Base-by-base conservation (phyloP, 2,113 vertebrate genomes). In the Australoheros scitulus region DNA sequence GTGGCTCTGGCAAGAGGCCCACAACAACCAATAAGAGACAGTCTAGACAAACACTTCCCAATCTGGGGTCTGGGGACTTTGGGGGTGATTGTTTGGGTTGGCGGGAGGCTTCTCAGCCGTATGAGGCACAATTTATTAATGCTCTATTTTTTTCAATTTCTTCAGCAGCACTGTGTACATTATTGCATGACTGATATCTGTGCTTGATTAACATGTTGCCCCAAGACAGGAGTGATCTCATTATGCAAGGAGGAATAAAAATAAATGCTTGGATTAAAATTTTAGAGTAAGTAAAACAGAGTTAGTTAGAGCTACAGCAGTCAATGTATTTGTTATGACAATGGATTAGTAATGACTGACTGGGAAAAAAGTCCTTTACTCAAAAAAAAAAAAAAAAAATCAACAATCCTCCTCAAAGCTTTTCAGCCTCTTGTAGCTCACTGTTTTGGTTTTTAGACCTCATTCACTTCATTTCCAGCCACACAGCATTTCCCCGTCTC, bases 11-110 rank as follows among this genome's bases (percentile, higher is more conserved):
- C 89, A 87, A 78, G 84, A 92, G 86, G 80, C 85, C 90, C 75
- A 80, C 72, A 77, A 83, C 91, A 88, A 43, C 90, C 88, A 92
- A 93, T 91, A 87, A 92, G 89, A 92, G 88, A 34, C 82, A n/a
- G 91, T 90, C 91, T 89, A 91, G 92, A 92, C 90, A 79, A 80
- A 89, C 85, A 79, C 89, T 91, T 89, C 80, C 80, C 81, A 72
- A 56, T 85, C 84, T 76, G 72, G 76, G 88, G 59, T 83, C 81
- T 84, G 76, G 86, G 87, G 83, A 81, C 80, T 55, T 68, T 13
- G 1, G 7, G 81, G 87, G 72, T 10, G 81, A 77, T 85, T 89
- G 83, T 90, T 90, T 88, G 87, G 90, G 84, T 86, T 88, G 89
- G 91, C 83, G 80, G 85, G 81, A 81, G 82, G 50, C 63, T 61